Evolutionary conservation across 2,888 invertebrate genomes (phyloP).

Genomic region (Malthinus seriepunctatus): DNA sequence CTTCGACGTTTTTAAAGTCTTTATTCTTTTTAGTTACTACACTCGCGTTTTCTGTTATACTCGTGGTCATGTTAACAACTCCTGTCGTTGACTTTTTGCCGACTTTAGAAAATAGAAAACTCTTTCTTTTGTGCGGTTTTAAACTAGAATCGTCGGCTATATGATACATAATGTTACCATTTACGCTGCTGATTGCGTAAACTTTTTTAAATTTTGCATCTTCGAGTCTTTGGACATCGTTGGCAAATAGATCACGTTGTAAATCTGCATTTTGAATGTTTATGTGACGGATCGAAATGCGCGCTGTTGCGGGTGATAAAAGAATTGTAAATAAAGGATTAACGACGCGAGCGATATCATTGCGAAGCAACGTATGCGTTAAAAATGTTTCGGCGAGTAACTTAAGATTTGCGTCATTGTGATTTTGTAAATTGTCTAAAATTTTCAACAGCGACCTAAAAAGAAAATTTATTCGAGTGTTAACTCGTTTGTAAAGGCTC

Average conservation of each 20-base stretch:
- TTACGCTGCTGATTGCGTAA: conserved; percentile 81
- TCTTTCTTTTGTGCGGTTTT: conserved; percentile 50
- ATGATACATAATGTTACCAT: conserved; percentile 75
- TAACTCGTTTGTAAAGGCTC: no score
- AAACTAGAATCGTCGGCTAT: conserved; percentile 54
- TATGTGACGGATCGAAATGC: conserved; percentile 78
- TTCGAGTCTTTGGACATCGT: conserved; percentile 44
- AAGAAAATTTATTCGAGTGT: conserved; percentile 15
- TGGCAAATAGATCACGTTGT: conserved; percentile 44
- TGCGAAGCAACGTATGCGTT: conserved; percentile 70
- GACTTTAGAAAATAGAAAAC: conserved; percentile 51
- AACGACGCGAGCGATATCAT: conserved; percentile 77
- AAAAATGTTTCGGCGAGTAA: conserved; percentile 77
- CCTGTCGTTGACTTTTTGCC: conserved; percentile 43
- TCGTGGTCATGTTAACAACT: conserved; percentile 51
- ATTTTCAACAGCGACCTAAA: conserved; percentile 72
- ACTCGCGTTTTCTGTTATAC: conserved; percentile 49
- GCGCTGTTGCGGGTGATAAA: conserved; percentile 76
- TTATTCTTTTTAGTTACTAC: conserved; percentile 51
- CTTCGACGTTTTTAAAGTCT: conserved; percentile 48
- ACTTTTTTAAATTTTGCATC: conserved; percentile 61
- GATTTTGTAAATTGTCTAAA: conserved; percentile 66
- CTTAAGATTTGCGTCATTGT: conserved; percentile 61
- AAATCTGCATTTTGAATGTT: conserved; percentile 62
- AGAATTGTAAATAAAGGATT: conserved; percentile 77